Conservation (phyloP, 2,113 vertebrate species). For the Vidua chalybeata region DNA sequence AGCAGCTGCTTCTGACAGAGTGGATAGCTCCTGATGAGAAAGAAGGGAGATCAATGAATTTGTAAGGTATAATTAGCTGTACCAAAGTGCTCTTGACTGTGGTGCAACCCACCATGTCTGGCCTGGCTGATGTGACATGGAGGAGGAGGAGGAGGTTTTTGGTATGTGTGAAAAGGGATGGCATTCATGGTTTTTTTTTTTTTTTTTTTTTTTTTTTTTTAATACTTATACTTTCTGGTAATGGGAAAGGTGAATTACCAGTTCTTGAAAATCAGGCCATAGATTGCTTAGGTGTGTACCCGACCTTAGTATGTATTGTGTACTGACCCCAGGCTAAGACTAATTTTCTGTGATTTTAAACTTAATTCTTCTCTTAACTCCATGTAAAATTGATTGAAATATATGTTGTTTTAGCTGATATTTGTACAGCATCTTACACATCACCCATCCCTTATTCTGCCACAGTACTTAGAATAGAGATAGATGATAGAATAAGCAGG, state of each 20-base stretch:
- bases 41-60: neutral
- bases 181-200: neutral
- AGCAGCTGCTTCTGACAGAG: conserved; percentile 74
- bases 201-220: neutral
- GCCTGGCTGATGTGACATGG: neutral
- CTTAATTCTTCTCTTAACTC: neutral
- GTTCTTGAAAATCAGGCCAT: neutral
- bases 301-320: accelerated
- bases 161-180: neutral
- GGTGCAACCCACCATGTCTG: neutral
- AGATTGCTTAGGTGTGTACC: neutral
- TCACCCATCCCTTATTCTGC: neutral
- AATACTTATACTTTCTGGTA: neutral
- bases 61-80: neutral
- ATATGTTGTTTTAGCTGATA: neutral
- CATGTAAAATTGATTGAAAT: neutral
- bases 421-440: neutral
- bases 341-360: neutral
- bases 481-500: neutral
- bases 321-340: neutral
- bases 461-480: neutral
- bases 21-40: conserved; percentile 80
- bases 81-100: neutral
- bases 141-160: neutral
- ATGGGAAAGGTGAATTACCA: neutral